Evolutionary conservation across 1,140 invertebrate species (phyloP).

Genomic region (Augochlora pura): DNA sequence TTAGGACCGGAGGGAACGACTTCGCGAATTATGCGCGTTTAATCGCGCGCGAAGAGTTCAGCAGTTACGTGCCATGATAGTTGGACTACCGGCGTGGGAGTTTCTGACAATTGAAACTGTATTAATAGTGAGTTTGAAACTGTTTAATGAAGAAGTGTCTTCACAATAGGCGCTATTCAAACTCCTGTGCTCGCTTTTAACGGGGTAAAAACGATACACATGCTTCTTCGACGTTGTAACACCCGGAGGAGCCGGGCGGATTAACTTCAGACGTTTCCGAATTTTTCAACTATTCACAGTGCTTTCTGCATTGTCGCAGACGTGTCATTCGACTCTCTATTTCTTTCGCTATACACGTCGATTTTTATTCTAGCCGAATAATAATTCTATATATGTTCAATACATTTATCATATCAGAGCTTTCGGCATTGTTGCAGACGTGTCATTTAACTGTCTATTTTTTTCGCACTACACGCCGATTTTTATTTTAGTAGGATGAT

Average conservation of each 20-base stretch:
- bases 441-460: background rate
- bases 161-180: background rate
- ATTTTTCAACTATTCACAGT: background rate
- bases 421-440: background rate
- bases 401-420: too few species aligned
- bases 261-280: background rate
- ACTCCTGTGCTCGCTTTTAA: background rate
- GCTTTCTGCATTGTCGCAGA: background rate
- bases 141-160: conserved; percentile 1
- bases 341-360: too few species aligned
- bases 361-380: too few species aligned
- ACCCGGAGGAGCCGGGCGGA: background rate
- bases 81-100: conserved; percentile 16
- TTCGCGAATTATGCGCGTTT: conserved; percentile 18
- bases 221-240: background rate
- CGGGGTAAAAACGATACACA: background rate
- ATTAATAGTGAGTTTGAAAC: conserved; percentile 35
- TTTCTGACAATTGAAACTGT: conserved; percentile 14
- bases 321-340: background rate
- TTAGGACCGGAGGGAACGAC: background rate
- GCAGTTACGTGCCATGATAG: conserved; percentile 22
- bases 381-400: too few species aligned
- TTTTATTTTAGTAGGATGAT: too few species aligned
- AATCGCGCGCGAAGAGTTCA: conserved; percentile 11
- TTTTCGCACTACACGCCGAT: too few species aligned